Base-by-base conservation (phyloP, 2,797 vertebrate species). In the Pseudocheirus occidentalis region DNA sequence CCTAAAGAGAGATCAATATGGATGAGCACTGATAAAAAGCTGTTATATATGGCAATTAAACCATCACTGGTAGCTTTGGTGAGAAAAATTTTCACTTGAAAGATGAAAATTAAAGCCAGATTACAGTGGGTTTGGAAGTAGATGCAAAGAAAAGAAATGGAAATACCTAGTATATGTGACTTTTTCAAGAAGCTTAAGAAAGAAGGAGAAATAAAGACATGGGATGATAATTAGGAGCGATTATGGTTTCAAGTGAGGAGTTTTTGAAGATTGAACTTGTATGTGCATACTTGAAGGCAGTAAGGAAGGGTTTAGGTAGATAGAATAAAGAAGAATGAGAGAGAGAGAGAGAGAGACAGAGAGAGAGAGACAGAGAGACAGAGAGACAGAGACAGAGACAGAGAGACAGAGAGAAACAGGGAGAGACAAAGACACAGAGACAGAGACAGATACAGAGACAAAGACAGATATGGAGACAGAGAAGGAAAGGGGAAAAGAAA, bases 401-500 rank as follows among this genome's bases (percentile, higher is more conserved):
- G 91, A 92, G 62, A 3, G n/a, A 90, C 90, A 62, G 54, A 55
- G 87, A 81, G n/a, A n/a, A n/a, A n/a, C n/a, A n/a, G n/a, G n/a
- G 10, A 73, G 1, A 73, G 16, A 40, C 34, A 66, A 0, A 34
- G 5, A 13, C 2, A 29, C 6, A 31, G 58, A 18, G 18, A 12
- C 9, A 59, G 29, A 10, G 90, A 93, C 58, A 93, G 91, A 92
- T n/a, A n/a, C n/a, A n/a, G n/a, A n/a, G n/a, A n/a, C n/a, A n/a
- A n/a, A n/a, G n/a, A n/a, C n/a, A n/a, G n/a, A n/a, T n/a, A n/a
- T n/a, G n/a, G 62, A 3, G n/a, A 90, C 90, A 62, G 54, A 55
- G 87, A 81, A n/a, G n/a, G n/a, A n/a, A n/a, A n/a, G 59, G 34
- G 29, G 29, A 81, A 93, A 58, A 93, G 90, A 92, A 91, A 81